Evolutionary conservation across 2,888 invertebrate species (phyloP).

Genomic region (Coenonympha glycerion): DNA sequence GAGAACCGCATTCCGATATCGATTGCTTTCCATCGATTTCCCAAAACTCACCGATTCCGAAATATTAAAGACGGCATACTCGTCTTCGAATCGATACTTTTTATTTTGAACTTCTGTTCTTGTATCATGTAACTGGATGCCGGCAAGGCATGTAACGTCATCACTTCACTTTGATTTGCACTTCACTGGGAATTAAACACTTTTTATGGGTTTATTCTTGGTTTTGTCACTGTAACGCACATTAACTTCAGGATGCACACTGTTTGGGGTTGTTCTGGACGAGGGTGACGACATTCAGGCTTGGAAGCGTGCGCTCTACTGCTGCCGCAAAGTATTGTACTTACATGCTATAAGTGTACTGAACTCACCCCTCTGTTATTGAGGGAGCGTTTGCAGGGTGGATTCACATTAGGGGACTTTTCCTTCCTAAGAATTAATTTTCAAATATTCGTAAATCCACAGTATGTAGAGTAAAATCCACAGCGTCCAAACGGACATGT

Average conservation of each 20-base stretch:
- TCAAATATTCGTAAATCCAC: no score
- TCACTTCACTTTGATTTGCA: constrained; percentile 65
- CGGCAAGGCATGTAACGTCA: constrained; percentile 73
- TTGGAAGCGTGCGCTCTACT: constrained; percentile 48
- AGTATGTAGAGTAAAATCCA: no score
- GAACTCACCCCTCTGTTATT: constrained; percentile 46
- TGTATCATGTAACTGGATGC: constrained; percentile 68
- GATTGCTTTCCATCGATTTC: constrained; percentile 22
- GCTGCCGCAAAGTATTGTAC: constrained; percentile 42
- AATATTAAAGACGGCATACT: constrained; percentile 79
- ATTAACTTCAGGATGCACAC: constrained; percentile 39
- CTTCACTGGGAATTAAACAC: constrained; percentile 45
- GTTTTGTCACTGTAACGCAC: constrained; percentile 49
- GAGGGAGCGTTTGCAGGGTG: constrained; percentile 34
- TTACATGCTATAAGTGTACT: constrained; percentile 35
- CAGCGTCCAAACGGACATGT: no score
- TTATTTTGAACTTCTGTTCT: constrained; percentile 57
- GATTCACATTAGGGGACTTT: constrained; percentile 40
- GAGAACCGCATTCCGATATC: constrained; percentile 34
- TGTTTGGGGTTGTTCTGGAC: constrained; percentile 38
- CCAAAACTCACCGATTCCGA: constrained; percentile 77
- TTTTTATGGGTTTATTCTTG: constrained; percentile 43
- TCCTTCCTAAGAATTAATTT: no score
- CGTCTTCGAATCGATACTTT: constrained; percentile 57
- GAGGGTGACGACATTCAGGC: constrained; percentile 65